These are phyloP conservation scores for Habrosyne pyritoides DNA, from an alignment of 2,888 invertebrate species.

Conservation along the genomic window DNA sequence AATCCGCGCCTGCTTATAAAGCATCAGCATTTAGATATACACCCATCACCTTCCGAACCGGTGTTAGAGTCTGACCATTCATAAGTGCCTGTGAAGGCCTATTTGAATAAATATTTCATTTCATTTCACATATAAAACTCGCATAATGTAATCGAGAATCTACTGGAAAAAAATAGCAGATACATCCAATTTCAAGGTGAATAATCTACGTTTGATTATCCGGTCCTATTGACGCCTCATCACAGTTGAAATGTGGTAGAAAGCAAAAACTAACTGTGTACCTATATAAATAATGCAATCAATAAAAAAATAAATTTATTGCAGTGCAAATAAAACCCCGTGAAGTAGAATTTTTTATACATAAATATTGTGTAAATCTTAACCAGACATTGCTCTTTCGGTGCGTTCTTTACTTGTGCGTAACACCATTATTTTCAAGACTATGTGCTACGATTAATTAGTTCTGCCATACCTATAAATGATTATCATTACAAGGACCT, in stretches of 20 bases:
- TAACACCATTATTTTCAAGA: neutral
- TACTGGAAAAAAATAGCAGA: no score
- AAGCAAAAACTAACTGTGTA: neutral
- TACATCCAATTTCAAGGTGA: no score
- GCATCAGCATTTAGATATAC: no score
- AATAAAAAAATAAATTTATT: neutral
- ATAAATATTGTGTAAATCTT: neutral
- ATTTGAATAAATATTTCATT: no score
- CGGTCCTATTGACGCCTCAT: no score
- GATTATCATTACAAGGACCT: conserved; percentile 3
- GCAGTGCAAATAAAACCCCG: neutral
- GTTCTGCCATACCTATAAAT: neutral
- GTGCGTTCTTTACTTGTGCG: neutral
- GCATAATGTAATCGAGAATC: no score
- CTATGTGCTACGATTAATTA: neutral
- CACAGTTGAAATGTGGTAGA: neutral
- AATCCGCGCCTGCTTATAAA: neutral
- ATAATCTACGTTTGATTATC: no score
- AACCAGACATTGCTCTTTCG: neutral
- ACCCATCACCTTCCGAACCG: no score
- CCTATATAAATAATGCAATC: neutral
- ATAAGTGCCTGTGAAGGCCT: no score
- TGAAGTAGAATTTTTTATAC: neutral
- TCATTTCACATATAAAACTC: no score
- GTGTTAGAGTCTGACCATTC: no score